Percentiles rank a stretch among this genome's conserved stretches.
Evolutionary conservation across 2,888 invertebrate species (phyloP).

Genomic region (Hydropsyche betteni): DNA sequence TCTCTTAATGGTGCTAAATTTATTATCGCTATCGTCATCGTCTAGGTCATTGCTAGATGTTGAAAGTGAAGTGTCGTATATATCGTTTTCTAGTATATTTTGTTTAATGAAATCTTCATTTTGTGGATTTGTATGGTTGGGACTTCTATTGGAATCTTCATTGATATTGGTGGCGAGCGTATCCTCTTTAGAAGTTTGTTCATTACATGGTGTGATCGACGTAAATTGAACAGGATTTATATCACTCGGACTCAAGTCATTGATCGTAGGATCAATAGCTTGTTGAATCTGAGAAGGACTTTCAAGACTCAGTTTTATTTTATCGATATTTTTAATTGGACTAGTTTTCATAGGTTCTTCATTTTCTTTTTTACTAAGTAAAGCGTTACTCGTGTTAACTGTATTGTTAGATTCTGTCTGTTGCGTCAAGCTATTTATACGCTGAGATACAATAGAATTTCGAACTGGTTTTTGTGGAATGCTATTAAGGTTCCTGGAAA

Average conservation of each 20-base stretch:
- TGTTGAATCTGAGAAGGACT: conserved; percentile 65
- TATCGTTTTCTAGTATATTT: conserved; percentile 65
- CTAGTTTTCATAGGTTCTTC: conserved; percentile 49
- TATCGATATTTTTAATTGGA: conserved; percentile 63
- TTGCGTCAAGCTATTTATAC: conserved; percentile 67
- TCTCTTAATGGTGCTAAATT: conserved; percentile 76
- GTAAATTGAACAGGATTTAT: conserved; percentile 60
- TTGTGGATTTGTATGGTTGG: conserved; percentile 53
- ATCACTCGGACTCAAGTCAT: conserved; percentile 62
- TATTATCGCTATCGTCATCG: conserved; percentile 73
- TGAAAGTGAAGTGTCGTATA: conserved; percentile 65
- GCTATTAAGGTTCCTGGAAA: conserved; percentile 46
- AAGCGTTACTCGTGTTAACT: conserved; percentile 53
- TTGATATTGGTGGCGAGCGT: conserved; percentile 53
- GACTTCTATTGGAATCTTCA: conserved; percentile 41
- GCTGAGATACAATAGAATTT: conserved; percentile 72
- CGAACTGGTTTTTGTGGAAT: conserved; percentile 74
- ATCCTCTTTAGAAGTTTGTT: conserved; percentile 56
- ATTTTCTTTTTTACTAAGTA: conserved; percentile 53
- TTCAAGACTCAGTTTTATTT: conserved; percentile 64
- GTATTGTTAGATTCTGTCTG: conserved; percentile 42
- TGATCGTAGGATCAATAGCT: conserved; percentile 60
- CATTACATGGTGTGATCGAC: conserved; percentile 57
- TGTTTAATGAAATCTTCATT: conserved; percentile 66
- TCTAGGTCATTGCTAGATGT: conserved; percentile 64